A percentile compares a stretch with the other conserved stretches of the same genome.
phyloP scores from a whole-genome alignment of 2,113 vertebrate genomes.

The Ceyx margarethae region DNA sequence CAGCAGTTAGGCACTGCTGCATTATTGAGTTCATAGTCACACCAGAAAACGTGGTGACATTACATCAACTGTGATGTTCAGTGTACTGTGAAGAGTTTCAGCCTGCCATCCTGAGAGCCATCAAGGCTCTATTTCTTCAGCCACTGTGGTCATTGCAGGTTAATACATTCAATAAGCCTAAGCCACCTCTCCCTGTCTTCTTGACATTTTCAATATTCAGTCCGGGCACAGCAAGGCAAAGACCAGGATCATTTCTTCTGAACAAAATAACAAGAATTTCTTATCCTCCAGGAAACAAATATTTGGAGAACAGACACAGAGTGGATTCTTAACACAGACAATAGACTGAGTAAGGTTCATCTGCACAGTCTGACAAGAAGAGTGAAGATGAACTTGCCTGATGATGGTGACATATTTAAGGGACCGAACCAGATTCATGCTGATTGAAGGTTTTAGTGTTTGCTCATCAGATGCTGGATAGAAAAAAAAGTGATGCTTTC shows the following conservation, averaged over 20 bases:
- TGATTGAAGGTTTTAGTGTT: background rate
- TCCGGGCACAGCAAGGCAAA: background rate
- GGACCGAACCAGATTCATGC: background rate
- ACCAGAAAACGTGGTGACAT: background rate
- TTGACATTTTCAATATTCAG: background rate
- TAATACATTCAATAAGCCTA: background rate
- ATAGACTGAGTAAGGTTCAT: background rate
- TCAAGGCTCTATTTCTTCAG: background rate
- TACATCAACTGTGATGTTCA: background rate
- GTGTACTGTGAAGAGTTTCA: background rate
- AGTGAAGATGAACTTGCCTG: background rate
- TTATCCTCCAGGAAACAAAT: background rate
- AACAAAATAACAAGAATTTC: background rate
- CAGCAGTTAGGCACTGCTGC: background rate
- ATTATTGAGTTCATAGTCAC: slow-evolving; percentile 4
- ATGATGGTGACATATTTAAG: background rate
- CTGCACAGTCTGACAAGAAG: background rate
- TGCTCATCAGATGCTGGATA: background rate
- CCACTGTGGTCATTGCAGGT: background rate
- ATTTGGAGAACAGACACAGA: background rate
- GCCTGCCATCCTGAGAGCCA: background rate
- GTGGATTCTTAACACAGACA: background rate
- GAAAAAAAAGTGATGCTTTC: background rate
- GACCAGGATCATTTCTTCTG: background rate
- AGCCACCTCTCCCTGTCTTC: background rate